These are phyloP conservation scores for Atrichornis clamosus DNA, from an alignment of 2,113 vertebrate species.

Conservation along the genomic window DNA sequence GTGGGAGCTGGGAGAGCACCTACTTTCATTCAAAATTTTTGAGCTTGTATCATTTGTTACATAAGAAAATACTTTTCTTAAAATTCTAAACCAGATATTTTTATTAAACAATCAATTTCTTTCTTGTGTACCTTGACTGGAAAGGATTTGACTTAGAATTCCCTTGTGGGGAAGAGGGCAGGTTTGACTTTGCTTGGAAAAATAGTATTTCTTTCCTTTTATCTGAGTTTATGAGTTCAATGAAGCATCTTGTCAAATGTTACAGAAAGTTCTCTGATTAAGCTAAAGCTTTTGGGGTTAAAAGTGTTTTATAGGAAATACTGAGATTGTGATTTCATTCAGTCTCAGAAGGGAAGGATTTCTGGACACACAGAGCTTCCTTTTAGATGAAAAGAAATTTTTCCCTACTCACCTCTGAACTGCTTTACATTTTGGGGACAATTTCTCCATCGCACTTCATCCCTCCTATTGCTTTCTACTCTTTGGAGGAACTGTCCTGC, in stretches of 20 bases:
- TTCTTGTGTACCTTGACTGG: background rate
- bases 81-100: background rate
- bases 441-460: background rate
- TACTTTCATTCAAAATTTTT: background rate
- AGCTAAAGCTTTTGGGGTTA: background rate
- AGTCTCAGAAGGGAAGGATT: background rate
- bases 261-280: background rate
- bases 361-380: background rate
- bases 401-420: background rate
- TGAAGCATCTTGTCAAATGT: background rate
- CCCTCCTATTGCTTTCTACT: background rate
- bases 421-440: background rate
- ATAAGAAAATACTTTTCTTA: background rate
- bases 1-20: background rate
- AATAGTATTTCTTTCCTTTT: background rate
- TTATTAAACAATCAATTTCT: background rate
- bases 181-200: background rate
- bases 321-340: background rate
- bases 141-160: background rate
- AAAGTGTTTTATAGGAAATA: background rate
- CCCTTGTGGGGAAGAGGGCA: background rate
- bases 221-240: background rate
- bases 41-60: background rate
- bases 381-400: background rate
- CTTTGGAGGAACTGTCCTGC: background rate